A percentile compares a stretch with the other conserved stretches of the same genome.
Conservation (phyloP, 2,888 invertebrate species). For the Metellina segmentata region DNA sequence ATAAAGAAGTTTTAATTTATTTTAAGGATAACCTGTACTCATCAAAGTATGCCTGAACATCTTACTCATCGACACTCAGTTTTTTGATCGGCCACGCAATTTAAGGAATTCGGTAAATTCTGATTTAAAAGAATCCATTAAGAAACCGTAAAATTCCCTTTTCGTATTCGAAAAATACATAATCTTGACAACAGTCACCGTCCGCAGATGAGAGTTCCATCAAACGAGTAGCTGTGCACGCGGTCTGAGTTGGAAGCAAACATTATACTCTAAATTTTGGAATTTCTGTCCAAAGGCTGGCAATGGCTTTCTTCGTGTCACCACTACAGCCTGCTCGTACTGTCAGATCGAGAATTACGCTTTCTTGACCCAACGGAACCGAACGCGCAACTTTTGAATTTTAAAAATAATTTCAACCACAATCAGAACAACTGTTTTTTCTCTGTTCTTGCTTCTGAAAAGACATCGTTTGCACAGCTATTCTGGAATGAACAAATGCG, state of each 20-base stretch:
- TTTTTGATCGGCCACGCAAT: no score
- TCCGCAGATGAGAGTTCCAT: no score
- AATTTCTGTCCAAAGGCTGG: conserved; percentile 26
- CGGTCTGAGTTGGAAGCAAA: conserved; percentile 22
- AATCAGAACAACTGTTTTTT: conserved; percentile 15
- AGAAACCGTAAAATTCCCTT: no score
- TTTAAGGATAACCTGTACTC: conserved; percentile 36
- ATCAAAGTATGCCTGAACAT: not conserved
- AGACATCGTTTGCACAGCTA: conserved; percentile 44
- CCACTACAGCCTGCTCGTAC: conserved; percentile 41
- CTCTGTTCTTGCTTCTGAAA: conserved; percentile 33
- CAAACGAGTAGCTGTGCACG: conserved; percentile 18
- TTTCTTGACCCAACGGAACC: conserved; percentile 69
- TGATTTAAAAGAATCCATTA: no score
- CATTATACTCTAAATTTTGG: conserved; percentile 35
- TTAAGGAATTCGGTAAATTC: no score
- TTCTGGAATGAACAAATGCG: not conserved
- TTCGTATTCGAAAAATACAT: no score
- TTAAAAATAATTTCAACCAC: conserved; percentile 33
- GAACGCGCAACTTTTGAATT: conserved; percentile 39
- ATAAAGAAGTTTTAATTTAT: conserved; percentile 17
- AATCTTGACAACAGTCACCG: no score
- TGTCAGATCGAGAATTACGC: conserved; percentile 68
- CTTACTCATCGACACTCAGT: not conserved
- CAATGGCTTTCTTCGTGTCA: conserved; percentile 49